Percentiles rank a stretch among this genome's conserved stretches.
Evolutionary conservation across 2,113 vertebrate species (phyloP).

Genomic region (Deroptyus accipitrinus): DNA sequence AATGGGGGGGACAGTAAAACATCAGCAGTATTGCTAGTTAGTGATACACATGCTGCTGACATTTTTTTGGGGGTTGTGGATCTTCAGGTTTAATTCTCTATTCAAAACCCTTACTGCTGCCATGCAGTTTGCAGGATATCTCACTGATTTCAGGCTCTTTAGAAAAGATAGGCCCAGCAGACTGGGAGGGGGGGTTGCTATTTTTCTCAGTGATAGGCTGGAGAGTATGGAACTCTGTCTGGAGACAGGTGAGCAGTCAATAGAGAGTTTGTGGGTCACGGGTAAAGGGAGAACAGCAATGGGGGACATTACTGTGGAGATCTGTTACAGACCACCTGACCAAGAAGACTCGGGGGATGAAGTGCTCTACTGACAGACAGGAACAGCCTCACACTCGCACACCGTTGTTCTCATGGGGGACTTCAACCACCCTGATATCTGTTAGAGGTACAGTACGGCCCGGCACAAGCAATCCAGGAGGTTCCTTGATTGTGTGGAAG

Average conservation of each 20-base stretch:
- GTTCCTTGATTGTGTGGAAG: no score
- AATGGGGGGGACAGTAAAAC: background rate
- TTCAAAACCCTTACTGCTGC: background rate
- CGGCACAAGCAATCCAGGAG: no score
- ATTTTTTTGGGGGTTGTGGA: background rate
- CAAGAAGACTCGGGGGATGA: no score
- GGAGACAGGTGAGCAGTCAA: background rate
- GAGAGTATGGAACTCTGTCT: background rate
- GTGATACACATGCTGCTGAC: background rate
- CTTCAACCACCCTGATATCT: no score
- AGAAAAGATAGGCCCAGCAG: background rate
- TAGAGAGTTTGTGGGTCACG: background rate
- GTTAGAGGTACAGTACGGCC: no score
- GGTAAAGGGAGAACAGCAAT: no score
- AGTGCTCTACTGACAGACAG: no score
- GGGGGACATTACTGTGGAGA: no score
- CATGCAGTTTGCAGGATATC: background rate
- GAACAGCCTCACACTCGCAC: no score
- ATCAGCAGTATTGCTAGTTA: background rate
- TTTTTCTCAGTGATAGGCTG: background rate
- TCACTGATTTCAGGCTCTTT: background rate
- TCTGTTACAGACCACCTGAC: no score
- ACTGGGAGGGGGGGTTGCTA: no score
- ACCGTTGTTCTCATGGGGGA: no score
- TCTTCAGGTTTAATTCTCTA: background rate